Base-by-base conservation (phyloP, 2,797 vertebrate genomes). In the Typhlichthys subterraneus region DNA sequence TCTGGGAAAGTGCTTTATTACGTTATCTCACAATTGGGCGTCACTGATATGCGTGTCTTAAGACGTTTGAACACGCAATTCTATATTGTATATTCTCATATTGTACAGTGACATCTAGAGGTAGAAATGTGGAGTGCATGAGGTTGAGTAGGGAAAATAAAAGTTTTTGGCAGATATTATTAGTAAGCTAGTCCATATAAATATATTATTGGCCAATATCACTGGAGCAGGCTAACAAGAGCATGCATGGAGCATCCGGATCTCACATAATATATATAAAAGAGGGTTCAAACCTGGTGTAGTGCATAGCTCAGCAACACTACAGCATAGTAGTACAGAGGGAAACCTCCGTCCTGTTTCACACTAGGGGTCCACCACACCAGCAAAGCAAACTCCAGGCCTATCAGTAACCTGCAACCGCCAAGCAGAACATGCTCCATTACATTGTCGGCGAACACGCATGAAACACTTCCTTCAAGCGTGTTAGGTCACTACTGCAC, bases 321-420 rank as follows among this genome's bases (percentile, higher is more conserved):
- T 3, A 91, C 78, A 5, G 77, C 59, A 0, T 96, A 99, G 88
- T 96, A 99, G 87, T 97, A 98, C 6, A 94, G 3, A 11, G 98
- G 96, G 74, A 96, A 98, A 0, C 92, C 96, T 76, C 92, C 94
- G 1, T 95, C 95, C 0, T 96, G 89, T 67, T 90, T 95, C 4
- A 98, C 85, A 80, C 87, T 93, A 53, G 97, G 94, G 53, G 98
- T 98, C 97, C 96, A 99, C 96, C 95, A 99, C 42, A 99, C 96
- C 80, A 99, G 81, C 19, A 99, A 72, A 13, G 97, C 95, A 12
- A 94, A 99, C 65, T 83, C 94, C 67, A 99, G 88, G 13, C 98
- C 96, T 63, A 99, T 93, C 55, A 99, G 85, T 68, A 99, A 90
- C 77, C 98, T 99, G 80, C 1, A 82, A 53, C 1, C 56, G 67